Conservation (phyloP, 2,113 vertebrate species). For the Plectropomus leopardus region DNA sequence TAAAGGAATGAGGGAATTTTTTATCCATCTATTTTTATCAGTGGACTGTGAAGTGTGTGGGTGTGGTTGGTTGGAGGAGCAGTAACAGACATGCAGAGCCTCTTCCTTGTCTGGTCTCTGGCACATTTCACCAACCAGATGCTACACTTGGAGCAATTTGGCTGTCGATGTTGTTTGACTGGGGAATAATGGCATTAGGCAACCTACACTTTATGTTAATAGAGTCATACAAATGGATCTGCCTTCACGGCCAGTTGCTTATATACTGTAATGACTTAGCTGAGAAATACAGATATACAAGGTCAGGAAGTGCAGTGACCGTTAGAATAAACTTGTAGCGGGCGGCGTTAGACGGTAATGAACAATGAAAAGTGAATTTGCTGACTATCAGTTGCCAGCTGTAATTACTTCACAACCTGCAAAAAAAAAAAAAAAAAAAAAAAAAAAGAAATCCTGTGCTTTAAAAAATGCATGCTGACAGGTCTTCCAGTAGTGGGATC, state of each 20-base stretch:
- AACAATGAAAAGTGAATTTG: constrained; percentile 76
- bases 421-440: constrained; percentile 24
- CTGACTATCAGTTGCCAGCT: constrained; percentile 65
- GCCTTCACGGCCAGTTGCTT: constrained; percentile 2
- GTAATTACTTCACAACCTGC: constrained; percentile 68
- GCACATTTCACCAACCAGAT: constrained; percentile 60
- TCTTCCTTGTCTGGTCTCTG: constrained; percentile 36
- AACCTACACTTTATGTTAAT: constrained; percentile 37
- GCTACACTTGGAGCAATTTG: constrained; percentile 57
- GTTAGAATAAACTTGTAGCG: constrained; percentile 19
- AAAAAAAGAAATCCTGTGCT: constrained; percentile 50
- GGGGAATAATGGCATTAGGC: constrained; percentile 40
- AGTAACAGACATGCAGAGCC: constrained; percentile 51
- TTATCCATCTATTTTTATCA: constrained; percentile 59
- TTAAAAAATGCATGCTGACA: constrained; percentile 72
- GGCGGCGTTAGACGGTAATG: constrained; percentile 52
- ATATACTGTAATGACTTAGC: constrained; percentile 30
- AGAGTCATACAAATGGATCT: constrained; percentile 11
- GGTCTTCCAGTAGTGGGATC: constrained; percentile 63
- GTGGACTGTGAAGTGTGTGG: constrained; percentile 69
- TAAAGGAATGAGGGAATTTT: constrained; percentile 63
- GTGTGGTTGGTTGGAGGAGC: constrained; percentile 62
- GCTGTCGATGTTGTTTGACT: constrained; percentile 50
- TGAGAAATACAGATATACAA: constrained; percentile 19
- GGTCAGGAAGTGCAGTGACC: constrained; percentile 35